Conservation (phyloP, 1,140 invertebrate genomes). For the Doryteuthis pealeii region DNA sequence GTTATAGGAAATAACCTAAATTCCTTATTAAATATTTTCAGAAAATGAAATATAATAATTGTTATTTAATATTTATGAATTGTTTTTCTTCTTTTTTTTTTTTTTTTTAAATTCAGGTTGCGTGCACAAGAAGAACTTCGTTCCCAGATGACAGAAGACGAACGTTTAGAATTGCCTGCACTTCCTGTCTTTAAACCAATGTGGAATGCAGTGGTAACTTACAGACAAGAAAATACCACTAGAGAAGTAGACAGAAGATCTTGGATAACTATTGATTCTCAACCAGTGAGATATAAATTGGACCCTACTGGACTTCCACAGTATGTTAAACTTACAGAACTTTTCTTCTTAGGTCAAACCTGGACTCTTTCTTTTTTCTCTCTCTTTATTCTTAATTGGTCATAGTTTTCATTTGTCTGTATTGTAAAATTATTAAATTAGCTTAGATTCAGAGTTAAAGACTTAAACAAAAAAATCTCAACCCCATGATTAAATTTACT, state of each 20-base stretch:
- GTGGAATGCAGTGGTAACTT: conserved; percentile 40
- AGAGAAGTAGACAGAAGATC: conserved; percentile 43
- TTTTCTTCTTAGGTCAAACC: conserved; percentile 18
- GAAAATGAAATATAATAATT: too few species aligned
- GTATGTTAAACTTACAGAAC: conserved; percentile 33
- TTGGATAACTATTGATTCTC: conserved; percentile 43
- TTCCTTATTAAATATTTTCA: too few species aligned
- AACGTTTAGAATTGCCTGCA: conserved; percentile 28
- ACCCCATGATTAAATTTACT: too few species aligned
- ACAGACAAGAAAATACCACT: conserved; percentile 24
- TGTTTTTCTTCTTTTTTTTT: too few species aligned
- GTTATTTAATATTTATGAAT: too few species aligned
- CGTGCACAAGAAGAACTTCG: conserved; percentile 26
- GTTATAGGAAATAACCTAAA: too few species aligned
- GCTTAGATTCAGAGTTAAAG: too few species aligned
- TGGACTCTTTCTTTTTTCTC: neutral
- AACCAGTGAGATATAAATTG: conserved; percentile 43
- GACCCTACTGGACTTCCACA: conserved; percentile 41
- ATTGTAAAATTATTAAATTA: neutral
- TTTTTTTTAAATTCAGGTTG: conserved; percentile 24
- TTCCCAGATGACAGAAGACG: conserved; percentile 29
- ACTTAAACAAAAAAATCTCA: too few species aligned
- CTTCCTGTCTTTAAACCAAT: conserved; percentile 33
- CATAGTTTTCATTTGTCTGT: neutral
- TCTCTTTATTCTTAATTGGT: neutral